Evolutionary conservation across 2,113 vertebrate genomes (phyloP).

Genomic region (Vidua macroura): DNA sequence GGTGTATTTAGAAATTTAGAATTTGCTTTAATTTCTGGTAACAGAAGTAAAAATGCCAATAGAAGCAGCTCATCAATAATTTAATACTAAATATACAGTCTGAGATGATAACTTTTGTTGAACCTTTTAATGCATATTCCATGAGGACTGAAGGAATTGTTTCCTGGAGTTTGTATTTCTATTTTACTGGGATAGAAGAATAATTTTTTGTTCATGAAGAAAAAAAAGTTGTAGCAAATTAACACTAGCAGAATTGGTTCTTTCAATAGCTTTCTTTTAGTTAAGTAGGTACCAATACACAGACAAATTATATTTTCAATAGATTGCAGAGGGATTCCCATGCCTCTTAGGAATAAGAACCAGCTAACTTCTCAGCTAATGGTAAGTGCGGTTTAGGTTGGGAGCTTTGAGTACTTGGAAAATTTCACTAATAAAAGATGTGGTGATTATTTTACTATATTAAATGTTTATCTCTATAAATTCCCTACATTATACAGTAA

Average conservation of each 20-base stretch:
- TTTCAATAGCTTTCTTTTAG: neutral
- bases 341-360: neutral
- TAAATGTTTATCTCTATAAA: neutral
- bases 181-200: neutral
- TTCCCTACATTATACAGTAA: neutral
- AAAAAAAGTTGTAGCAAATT: neutral
- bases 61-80: slow-evolving; percentile 18
- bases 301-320: neutral
- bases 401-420: neutral
- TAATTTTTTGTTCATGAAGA: neutral
- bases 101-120: neutral
- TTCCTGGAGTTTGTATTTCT: neutral
- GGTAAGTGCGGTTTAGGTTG: neutral
- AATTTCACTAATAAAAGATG: neutral
- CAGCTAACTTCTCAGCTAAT: neutral
- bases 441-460: neutral
- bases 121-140: neutral
- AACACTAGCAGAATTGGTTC: neutral
- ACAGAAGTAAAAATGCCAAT: neutral
- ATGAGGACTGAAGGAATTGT: neutral
- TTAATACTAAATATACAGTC: neutral
- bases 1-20: neutral
- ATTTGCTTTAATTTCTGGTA: slow-evolving; percentile 1
- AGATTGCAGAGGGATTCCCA: neutral
- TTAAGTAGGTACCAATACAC: neutral